These are phyloP conservation scores for Helleia helle DNA, from an alignment of 2,888 invertebrate species.

Conservation along the genomic window DNA sequence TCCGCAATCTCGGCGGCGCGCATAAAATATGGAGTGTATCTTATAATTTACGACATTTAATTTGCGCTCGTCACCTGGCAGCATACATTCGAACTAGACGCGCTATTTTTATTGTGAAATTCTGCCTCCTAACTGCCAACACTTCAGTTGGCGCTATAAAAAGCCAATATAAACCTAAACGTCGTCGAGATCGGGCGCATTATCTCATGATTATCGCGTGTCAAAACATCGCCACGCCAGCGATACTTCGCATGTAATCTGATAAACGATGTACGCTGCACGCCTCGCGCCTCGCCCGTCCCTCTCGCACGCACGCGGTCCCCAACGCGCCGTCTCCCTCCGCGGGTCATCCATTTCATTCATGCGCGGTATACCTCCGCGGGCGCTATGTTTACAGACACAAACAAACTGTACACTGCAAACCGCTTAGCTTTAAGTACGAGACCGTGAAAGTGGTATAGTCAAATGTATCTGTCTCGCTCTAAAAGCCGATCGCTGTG, in stretches of 20 bases:
- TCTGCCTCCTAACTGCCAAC: conserved; percentile 45
- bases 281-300: conserved; percentile 53
- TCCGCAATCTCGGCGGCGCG: neutral
- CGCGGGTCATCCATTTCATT: conserved; percentile 69
- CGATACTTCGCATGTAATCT: conserved; percentile 75
- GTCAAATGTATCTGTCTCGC: conserved; percentile 62
- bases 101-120: conserved; percentile 42
- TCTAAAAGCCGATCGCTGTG: conserved; percentile 52
- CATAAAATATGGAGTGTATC: conserved; percentile 15
- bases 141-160: conserved; percentile 53
- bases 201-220: conserved; percentile 75
- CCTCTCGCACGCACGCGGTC: conserved; percentile 29
- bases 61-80: conserved; percentile 33
- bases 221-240: conserved; percentile 75
- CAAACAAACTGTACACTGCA: conserved; percentile 73
- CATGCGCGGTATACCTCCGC: conserved; percentile 71
- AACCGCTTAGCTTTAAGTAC: conserved; percentile 74
- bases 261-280: conserved; percentile 75
- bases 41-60: conserved; percentile 24
- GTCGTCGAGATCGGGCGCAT: conserved; percentile 69
- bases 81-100: conserved; percentile 39
- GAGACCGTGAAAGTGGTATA: conserved; percentile 73
- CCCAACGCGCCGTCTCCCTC: conserved; percentile 37
- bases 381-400: conserved; percentile 72
- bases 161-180: conserved; percentile 72